Evolutionary conservation across 2,797 vertebrate genomes (phyloP).

Genomic region (Etheostoma perlongum): DNA sequence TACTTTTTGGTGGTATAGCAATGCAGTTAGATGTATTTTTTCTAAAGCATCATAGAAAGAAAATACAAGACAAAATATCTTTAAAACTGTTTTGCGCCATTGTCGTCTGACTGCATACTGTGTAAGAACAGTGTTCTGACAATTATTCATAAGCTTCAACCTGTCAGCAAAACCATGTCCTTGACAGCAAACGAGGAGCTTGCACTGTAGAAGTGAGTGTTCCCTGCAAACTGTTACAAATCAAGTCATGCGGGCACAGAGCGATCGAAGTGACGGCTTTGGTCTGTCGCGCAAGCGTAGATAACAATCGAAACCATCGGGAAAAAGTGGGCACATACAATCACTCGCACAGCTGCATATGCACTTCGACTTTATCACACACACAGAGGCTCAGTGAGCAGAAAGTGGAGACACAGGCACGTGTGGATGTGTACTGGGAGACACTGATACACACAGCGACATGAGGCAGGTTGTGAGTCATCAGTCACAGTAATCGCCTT

Average conservation of each 20-base stretch:
- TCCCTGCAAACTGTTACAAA: slow-evolving; percentile 20
- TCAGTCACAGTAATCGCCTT: slow-evolving; percentile 60
- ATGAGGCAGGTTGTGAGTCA: slow-evolving; percentile 27
- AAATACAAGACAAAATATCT: background rate
- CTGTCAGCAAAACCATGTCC: slow-evolving; percentile 16
- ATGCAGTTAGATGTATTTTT: background rate
- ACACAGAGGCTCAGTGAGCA: background rate
- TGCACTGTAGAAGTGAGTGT: background rate
- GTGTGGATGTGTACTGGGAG: background rate
- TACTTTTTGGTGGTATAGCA: background rate
- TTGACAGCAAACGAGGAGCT: background rate
- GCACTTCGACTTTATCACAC: background rate
- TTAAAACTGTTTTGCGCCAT: background rate
- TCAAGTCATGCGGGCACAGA: slow-evolving; percentile 1
- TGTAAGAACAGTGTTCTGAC: background rate
- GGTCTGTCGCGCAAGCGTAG: background rate
- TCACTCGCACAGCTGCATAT: background rate
- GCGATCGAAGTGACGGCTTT: background rate
- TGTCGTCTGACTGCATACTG: background rate
- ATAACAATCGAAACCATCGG: background rate
- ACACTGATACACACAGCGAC: slow-evolving; percentile 7
- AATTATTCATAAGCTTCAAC: background rate
- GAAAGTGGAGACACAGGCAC: background rate
- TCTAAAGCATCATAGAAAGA: background rate
- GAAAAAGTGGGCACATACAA: background rate